These are phyloP conservation scores for Ernsta delagoae DNA, from an alignment of 2,888 invertebrate species.

Conservation along the genomic window DNA sequence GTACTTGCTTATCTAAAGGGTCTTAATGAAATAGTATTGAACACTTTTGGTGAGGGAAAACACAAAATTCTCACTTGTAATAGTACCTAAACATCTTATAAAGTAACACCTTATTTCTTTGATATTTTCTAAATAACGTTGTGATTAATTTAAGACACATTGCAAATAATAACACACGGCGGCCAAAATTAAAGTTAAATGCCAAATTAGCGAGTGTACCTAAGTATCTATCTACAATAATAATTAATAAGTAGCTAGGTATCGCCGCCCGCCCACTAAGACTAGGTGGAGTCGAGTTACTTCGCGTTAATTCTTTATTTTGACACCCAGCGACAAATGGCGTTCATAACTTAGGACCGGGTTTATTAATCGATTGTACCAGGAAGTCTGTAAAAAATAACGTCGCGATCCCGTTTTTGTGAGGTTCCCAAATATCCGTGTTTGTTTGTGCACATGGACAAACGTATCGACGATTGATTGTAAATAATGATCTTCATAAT, in stretches of 20 bases:
- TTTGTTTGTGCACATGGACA: slow-evolving; percentile 46
- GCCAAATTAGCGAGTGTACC: slow-evolving; percentile 1
- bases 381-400: slow-evolving; percentile 45
- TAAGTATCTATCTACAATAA: no score
- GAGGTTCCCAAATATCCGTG: slow-evolving; percentile 28
- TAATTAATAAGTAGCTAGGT: slow-evolving; percentile 4
- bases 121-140: not conserved
- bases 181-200: no score
- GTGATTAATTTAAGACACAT: no score
- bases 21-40: no score
- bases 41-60: no score
- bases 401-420: slow-evolving; percentile 34
- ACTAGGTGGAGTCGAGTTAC: slow-evolving; percentile 70
- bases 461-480: slow-evolving; percentile 38
- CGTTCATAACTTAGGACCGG: slow-evolving; percentile 56
- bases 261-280: slow-evolving; percentile 24
- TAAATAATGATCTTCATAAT: slow-evolving; percentile 48
- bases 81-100: no score
- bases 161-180: no score
- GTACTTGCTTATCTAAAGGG: no score
- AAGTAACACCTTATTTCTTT: no score
- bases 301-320: slow-evolving; percentile 73
- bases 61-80: no score
- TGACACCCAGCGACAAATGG: slow-evolving; percentile 80
- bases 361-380: slow-evolving; percentile 52